Conservation (phyloP, 2,797 vertebrate species). For the Apogon hyalosoma region DNA sequence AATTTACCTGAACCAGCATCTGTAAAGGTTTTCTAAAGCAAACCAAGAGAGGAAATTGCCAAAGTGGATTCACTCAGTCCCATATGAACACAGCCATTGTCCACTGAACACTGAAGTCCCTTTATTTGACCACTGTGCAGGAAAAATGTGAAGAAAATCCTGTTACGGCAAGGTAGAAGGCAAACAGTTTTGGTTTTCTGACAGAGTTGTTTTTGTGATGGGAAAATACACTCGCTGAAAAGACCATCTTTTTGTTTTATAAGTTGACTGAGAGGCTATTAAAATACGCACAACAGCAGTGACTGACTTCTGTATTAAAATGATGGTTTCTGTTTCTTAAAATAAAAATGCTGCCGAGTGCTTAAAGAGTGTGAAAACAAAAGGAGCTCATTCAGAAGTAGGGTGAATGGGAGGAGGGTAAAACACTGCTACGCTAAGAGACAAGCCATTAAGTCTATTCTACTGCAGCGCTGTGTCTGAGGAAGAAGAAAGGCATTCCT, state of each 20-base stretch:
- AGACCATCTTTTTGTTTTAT: not conserved
- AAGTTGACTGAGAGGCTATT: not conserved
- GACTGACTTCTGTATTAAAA: no score
- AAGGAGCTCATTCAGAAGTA: not conserved
- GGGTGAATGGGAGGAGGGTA: not conserved
- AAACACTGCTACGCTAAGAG: not conserved
- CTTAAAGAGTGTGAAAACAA: not conserved
- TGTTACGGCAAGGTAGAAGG: not conserved
- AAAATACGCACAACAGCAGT: not conserved
- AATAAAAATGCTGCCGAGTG: no score
- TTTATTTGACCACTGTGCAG: conserved; percentile 2
- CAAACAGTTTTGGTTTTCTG: conserved; percentile 1
- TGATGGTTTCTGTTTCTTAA: no score
- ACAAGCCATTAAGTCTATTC: conserved; percentile 31
- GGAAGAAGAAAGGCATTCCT: conserved; percentile 77
- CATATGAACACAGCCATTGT: conserved; percentile 32
- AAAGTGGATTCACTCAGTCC: conserved; percentile 20
- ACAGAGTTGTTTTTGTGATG: not conserved
- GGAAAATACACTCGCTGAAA: not conserved
- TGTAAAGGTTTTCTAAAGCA: conserved; percentile 37
- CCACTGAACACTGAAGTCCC: conserved; percentile 10
- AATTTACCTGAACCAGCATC: conserved; percentile 18
- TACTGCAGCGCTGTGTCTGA: conserved; percentile 16
- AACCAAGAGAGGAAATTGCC: conserved; percentile 34
- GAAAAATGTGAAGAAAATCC: conserved; percentile 18